Percentiles rank a stretch among this genome's conserved stretches.
These are phyloP conservation scores for Gymnothorax javanicus DNA, from an alignment of 2,797 vertebrate species.

Conservation along the genomic window DNA sequence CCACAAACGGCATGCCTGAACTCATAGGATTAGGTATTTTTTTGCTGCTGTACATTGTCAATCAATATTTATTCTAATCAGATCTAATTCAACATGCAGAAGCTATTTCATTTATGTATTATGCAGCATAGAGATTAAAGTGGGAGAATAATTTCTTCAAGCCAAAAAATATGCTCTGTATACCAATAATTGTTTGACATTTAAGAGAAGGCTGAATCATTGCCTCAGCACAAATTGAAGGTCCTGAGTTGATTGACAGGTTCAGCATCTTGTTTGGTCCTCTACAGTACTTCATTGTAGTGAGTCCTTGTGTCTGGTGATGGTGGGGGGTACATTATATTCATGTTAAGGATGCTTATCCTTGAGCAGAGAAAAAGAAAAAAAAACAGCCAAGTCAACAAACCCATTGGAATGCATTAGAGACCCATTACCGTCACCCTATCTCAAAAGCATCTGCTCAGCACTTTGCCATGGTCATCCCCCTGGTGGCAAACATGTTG, in stretches of 20 bases:
- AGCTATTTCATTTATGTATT: neutral
- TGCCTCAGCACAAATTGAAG: neutral
- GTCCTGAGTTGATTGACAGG: constrained; percentile 27
- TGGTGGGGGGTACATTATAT: constrained; percentile 55
- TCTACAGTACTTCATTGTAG: constrained; percentile 14
- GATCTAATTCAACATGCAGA: neutral
- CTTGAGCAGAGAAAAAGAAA: constrained; percentile 42
- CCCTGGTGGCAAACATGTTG: constrained; percentile 61
- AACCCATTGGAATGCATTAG: constrained; percentile 66
- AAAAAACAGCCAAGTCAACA: constrained; percentile 68
- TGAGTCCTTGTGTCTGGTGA: neutral
- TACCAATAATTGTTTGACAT: too few relatives aligned
- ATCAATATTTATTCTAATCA: neutral
- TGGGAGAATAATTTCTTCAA: neutral
- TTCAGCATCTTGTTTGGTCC: constrained; percentile 43
- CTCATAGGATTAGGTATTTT: neutral
- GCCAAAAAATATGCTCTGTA: neutral
- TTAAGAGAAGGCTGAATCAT: too few relatives aligned
- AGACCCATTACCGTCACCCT: constrained; percentile 63
- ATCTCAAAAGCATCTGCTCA: constrained; percentile 68
- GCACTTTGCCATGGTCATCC: constrained; percentile 63
- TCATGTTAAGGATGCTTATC: constrained; percentile 64
- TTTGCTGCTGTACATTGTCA: neutral
- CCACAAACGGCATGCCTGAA: too few relatives aligned
- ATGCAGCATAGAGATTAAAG: neutral